phyloP scores from a whole-genome alignment of 2,888 invertebrate genomes.

The Ormyrus rosae region DNA sequence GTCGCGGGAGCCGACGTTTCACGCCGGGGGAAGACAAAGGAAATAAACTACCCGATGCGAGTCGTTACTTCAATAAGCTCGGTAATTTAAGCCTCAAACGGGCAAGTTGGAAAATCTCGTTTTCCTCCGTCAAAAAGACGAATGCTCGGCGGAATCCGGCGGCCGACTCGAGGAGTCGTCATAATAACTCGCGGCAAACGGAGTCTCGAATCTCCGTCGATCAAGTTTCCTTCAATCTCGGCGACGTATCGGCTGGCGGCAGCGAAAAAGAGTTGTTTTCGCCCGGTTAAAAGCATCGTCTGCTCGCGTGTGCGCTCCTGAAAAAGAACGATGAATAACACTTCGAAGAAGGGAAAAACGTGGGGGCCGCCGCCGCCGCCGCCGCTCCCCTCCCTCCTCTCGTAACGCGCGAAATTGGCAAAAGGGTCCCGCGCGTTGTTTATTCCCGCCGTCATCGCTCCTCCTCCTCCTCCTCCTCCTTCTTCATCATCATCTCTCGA shows the following conservation, averaged over 20 bases:
- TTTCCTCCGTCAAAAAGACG: too few species aligned
- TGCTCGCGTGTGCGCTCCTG: conserved; percentile 2
- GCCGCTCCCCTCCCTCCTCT: background rate
- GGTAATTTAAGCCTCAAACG: too few species aligned
- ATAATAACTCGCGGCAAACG: too few species aligned
- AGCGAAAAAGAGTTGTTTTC: too few species aligned
- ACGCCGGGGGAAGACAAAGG: background rate
- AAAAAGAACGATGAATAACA: conserved; percentile 43
- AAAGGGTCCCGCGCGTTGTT: conserved; percentile 35
- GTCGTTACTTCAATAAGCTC: background rate
- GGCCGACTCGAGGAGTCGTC: too few species aligned
- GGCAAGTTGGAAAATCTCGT: too few species aligned
- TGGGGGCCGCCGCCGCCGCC: background rate
- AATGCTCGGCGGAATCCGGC: too few species aligned
- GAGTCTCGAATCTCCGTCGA: too few species aligned
- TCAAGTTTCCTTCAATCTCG: too few species aligned
- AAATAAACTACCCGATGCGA: background rate
- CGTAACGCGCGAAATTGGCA: conserved; percentile 32
- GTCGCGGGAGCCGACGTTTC: background rate
- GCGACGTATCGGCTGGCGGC: too few species aligned
- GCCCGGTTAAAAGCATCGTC: conserved; percentile 16
- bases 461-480: background rate
- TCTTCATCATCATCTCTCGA: background rate
- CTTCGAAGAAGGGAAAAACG: conserved; percentile 27
- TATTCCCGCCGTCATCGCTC: conserved; percentile 28